Evolutionary conservation across 2,113 vertebrate species (phyloP).

Genomic region (Formicarius rufipectus): DNA sequence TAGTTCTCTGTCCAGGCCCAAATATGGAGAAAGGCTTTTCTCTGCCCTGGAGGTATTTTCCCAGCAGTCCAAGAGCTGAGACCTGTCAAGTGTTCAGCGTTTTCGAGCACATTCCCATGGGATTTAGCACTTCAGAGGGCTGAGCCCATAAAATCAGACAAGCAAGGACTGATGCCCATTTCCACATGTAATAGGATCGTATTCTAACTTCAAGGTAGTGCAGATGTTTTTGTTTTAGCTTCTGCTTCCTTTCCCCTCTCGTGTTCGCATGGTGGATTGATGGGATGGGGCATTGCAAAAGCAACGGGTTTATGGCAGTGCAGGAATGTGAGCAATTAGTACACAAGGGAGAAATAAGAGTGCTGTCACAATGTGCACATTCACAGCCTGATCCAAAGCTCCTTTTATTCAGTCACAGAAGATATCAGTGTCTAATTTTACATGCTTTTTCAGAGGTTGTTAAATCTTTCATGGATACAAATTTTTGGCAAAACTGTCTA

Average conservation of each 20-base stretch:
- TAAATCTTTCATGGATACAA: constrained; percentile 27
- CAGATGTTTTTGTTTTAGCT: constrained; percentile 47
- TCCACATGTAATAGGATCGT: constrained; percentile 26
- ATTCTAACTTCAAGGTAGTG: constrained; percentile 51
- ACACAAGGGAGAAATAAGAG: constrained; percentile 32
- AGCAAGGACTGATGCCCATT: constrained; percentile 47
- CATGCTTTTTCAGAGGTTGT: neutral
- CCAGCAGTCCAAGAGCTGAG: neutral
- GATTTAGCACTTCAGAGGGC: constrained; percentile 55
- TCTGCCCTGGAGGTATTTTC: neutral
- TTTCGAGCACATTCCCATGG: constrained; percentile 20
- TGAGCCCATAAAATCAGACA: constrained; percentile 56
- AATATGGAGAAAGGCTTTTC: neutral
- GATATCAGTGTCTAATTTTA: constrained; percentile 21
- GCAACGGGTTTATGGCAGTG: constrained; percentile 4
- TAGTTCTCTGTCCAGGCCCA: neutral
- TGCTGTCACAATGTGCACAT: constrained; percentile 10
- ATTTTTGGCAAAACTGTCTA: constrained; percentile 14
- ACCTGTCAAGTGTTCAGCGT: constrained; percentile 3
- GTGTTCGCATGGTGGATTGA: neutral
- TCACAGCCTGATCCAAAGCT: constrained; percentile 19
- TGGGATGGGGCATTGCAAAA: neutral
- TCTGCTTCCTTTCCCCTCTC: constrained; percentile 20
- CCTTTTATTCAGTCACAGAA: neutral
- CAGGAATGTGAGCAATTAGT: constrained; percentile 9